Conservation (phyloP, 1,140 invertebrate species). For the Saccostrea echinata region DNA sequence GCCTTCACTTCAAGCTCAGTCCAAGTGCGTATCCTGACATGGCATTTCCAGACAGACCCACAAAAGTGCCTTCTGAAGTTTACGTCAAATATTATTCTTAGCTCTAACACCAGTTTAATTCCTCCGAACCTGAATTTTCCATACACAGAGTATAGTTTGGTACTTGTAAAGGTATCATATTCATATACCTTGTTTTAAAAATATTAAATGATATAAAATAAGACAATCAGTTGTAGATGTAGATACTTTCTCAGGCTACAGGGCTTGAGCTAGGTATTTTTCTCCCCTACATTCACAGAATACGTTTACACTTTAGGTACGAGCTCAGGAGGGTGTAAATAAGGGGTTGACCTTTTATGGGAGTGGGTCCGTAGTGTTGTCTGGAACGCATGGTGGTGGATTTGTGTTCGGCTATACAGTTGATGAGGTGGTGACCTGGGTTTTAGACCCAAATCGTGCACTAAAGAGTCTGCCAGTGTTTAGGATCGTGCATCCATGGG, state of each 20-base stretch:
- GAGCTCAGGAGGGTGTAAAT: not conserved
- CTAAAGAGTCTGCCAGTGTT: not conserved
- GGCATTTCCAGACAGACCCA: not conserved
- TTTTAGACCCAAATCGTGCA: not conserved
- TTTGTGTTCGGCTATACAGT: not conserved
- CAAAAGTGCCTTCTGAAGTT: not conserved
- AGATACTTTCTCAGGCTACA: not conserved
- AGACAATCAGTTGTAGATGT: no score
- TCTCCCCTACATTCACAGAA: not conserved
- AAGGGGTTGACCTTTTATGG: not conserved
- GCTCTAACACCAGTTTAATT: not conserved
- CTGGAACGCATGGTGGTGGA: not conserved
- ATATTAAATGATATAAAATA: not conserved
- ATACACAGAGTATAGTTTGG: not conserved
- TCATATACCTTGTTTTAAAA: not conserved
- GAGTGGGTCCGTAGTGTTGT: not conserved
- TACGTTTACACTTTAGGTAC: not conserved
- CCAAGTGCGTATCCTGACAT: not conserved
- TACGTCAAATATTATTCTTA: not conserved
- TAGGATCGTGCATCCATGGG: not conserved
- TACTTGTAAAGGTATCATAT: not conserved
- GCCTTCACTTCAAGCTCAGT: not conserved
- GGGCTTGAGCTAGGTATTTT: not conserved
- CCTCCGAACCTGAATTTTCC: not conserved
- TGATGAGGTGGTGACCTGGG: not conserved